Conservation (phyloP, 2,888 invertebrate genomes). For the Nemotelus pantherinus region DNA sequence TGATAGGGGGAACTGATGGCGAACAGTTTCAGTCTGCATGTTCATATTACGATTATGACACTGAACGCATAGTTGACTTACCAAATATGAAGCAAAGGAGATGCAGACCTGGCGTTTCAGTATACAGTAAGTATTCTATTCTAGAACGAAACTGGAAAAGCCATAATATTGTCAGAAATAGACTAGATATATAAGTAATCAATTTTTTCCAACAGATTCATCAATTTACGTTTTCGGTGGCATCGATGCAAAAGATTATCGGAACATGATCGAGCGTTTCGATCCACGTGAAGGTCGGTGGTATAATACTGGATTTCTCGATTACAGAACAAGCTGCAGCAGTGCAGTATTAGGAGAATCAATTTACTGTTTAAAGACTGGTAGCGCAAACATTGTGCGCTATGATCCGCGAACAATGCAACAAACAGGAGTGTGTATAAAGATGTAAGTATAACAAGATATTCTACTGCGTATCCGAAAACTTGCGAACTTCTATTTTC, state of each 20-base stretch:
- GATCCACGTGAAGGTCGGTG: slow-evolving; percentile 27
- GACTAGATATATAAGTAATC: neutral
- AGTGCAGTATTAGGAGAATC: neutral
- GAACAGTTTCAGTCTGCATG: neutral
- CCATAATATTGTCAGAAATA: too few relatives aligned
- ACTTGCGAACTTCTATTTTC: too few relatives aligned
- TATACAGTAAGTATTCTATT: neutral
- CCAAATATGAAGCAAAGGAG: neutral
- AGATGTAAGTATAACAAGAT: neutral
- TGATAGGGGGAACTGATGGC: neutral
- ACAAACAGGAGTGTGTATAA: neutral
- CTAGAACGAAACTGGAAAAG: neutral
- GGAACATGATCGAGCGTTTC: slow-evolving; percentile 4
- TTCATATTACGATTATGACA: slow-evolving; percentile 20
- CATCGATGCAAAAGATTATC: neutral
- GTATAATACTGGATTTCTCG: slow-evolving; percentile 5
- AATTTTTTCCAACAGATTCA: slow-evolving; percentile 13
- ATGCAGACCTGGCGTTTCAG: neutral
- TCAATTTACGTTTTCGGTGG: slow-evolving; percentile 22
- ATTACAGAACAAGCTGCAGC: neutral
- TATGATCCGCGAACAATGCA: slow-evolving; percentile 24
- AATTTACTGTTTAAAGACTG: slow-evolving; percentile 20
- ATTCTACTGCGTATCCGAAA: too few relatives aligned
- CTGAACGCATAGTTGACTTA: neutral
- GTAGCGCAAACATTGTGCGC: neutral